Percentiles rank a stretch among this genome's conserved stretches.
These are phyloP conservation scores for Salmo trutta DNA, from an alignment of 2,797 vertebrate genomes.

Conservation along the genomic window DNA sequence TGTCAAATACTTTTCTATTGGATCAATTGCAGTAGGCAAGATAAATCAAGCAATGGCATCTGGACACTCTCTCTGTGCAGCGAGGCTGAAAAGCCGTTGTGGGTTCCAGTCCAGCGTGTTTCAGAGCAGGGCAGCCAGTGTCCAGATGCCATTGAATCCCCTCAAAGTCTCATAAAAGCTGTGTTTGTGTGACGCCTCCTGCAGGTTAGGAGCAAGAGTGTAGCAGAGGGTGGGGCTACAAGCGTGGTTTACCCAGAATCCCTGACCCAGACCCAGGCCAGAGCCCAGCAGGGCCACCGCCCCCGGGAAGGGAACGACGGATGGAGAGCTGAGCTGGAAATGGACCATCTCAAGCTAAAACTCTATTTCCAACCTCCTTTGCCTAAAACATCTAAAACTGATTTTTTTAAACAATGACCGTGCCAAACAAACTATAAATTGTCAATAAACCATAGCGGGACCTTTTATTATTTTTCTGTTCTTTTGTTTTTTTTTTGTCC, in stretches of 20 bases:
- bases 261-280: neutral
- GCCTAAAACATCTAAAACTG: slow-evolving; percentile 78
- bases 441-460: slow-evolving; percentile 67
- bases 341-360: slow-evolving; percentile 30
- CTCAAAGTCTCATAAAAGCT: slow-evolving; percentile 29
- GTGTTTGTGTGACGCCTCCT: slow-evolving; percentile 29
- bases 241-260: neutral
- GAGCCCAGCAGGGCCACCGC: neutral
- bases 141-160: slow-evolving; percentile 50
- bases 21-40: neutral
- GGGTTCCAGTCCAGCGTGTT: slow-evolving; percentile 44
- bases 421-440: slow-evolving; percentile 76
- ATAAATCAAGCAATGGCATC: neutral
- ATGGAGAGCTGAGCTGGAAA: slow-evolving; percentile 50
- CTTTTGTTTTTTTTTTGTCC: slow-evolving; percentile 20
- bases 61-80: neutral
- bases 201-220: slow-evolving; percentile 18
- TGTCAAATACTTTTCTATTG: slow-evolving; percentile 5
- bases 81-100: slow-evolving; percentile 2
- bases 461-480: slow-evolving; percentile 54
- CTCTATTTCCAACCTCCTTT: slow-evolving; percentile 68
- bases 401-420: slow-evolving; percentile 71
- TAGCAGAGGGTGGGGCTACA: slow-evolving; percentile 19
- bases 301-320: too few relatives aligned
- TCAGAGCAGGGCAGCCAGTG: slow-evolving; percentile 28